phyloP scores from a whole-genome alignment of 2,797 vertebrate genomes.

The Tokudaia muenninki region DNA sequence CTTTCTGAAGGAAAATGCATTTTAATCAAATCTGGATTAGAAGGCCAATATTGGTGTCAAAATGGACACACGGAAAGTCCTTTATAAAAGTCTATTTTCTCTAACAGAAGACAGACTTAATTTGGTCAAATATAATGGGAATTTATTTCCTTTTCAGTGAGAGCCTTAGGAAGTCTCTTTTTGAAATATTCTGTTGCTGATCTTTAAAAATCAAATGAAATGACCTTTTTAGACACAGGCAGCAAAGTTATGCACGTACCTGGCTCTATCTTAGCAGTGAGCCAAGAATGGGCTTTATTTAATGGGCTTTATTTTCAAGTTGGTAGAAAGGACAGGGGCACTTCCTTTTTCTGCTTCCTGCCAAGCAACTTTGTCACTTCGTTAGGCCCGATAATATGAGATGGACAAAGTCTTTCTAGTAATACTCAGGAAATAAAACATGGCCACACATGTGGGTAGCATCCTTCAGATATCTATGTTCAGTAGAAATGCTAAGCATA shows the following conservation, averaged over 20 bases:
- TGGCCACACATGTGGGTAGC: not conserved
- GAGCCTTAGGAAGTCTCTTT: constrained; percentile 25
- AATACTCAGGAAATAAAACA: not conserved
- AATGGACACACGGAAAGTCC: not conserved
- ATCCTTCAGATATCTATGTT: constrained; percentile 7
- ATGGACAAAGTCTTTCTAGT: not conserved
- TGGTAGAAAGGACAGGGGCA: not conserved
- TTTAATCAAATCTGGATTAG: constrained; percentile 57
- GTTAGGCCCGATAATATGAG: not conserved
- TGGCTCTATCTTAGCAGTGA: constrained; percentile 23
- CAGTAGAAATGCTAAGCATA: not conserved
- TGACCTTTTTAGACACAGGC: constrained; percentile 26
- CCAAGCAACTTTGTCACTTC: not conserved
- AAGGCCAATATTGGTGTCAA: constrained; percentile 40
- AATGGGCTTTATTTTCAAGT: constrained; percentile 52
- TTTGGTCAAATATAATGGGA: constrained; percentile 39
- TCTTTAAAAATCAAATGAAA: constrained; percentile 64
- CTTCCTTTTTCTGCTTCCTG: not conserved
- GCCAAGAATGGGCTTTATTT: constrained; percentile 27
- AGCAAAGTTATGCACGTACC: constrained; percentile 28
- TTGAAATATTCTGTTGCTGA: constrained; percentile 33
- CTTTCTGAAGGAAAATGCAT: constrained; percentile 21
- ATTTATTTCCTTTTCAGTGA: constrained; percentile 60
- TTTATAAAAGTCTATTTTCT: constrained; percentile 51
- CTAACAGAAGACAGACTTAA: constrained; percentile 54